These are phyloP conservation scores for Sebastes oblongus DNA, from an alignment of 2,797 vertebrate genomes.

Conservation along the genomic window DNA sequence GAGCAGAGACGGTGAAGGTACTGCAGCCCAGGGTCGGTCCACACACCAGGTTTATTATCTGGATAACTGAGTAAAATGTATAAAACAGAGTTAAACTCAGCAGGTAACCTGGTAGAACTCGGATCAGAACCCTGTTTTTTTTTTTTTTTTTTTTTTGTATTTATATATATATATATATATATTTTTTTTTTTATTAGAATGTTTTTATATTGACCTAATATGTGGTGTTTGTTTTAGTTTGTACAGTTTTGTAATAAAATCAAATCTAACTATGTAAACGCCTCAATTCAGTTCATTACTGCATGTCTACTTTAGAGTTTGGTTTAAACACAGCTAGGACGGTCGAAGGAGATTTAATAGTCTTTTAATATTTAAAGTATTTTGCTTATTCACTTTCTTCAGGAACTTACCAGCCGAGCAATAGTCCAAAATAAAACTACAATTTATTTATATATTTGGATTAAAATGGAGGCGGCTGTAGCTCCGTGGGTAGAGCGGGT, in stretches of 20 bases:
- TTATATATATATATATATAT: too few species aligned
- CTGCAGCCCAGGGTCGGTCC: neutral
- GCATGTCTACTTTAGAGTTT: too few species aligned
- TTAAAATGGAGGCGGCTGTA: too few species aligned
- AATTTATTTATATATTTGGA: too few species aligned
- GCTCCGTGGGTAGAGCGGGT: too few species aligned
- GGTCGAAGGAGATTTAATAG: neutral
- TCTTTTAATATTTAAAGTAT: neutral
- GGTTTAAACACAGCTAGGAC: too few species aligned
- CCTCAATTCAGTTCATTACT: neutral
- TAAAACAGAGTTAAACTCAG: neutral
- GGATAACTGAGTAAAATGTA: neutral
- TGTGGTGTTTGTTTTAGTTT: neutral
- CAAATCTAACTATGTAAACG: neutral
- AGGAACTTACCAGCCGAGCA: too few species aligned
- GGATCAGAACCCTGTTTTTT: neutral
- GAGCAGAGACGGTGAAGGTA: too few species aligned
- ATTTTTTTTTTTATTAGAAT: neutral
- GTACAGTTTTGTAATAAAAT: neutral
- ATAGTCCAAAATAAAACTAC: too few species aligned
- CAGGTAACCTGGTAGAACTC: neutral
- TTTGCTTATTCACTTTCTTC: too few species aligned
- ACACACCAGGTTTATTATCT: neutral
- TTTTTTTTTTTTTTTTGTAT: neutral
- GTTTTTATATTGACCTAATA: neutral